These are phyloP conservation scores for Phocoena phocoena DNA, from an alignment of 2,113 vertebrate species.

Conservation along the genomic window DNA sequence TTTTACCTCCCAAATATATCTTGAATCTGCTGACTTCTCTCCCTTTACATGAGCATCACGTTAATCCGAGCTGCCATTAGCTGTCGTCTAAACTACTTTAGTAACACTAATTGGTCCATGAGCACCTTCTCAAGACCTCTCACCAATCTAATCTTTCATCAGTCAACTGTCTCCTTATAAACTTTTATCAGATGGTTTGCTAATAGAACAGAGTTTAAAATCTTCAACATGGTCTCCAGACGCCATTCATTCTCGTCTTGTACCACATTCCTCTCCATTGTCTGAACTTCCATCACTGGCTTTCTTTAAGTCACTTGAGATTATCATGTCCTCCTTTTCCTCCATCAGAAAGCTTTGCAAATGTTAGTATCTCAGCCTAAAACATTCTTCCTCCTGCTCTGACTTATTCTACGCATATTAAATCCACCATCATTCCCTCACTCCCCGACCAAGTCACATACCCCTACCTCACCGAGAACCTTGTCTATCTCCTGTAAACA, in stretches of 20 bases:
- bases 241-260: not conserved
- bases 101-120: not conserved
- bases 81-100: not conserved
- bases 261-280: not conserved
- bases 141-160: not conserved
- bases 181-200: not conserved
- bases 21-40: not conserved
- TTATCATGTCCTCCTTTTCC: not conserved
- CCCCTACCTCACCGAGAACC: not conserved
- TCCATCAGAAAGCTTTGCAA: not conserved
- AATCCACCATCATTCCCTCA: not conserved
- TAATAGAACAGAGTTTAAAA: not conserved
- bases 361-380: not conserved
- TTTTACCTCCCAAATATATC: not conserved
- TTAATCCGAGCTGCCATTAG: not conserved
- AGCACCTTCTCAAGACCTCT: not conserved
- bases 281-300: not conserved
- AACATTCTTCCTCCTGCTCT: not conserved
- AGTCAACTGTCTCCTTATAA: not conserved
- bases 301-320: not conserved
- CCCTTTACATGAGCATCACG: not conserved
- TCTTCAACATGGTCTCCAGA: not conserved
- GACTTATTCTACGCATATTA: not conserved
- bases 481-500: not conserved
- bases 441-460: not conserved